phyloP scores from a whole-genome alignment of 1,140 invertebrate species.

The Rhagoletis zephyria region DNA sequence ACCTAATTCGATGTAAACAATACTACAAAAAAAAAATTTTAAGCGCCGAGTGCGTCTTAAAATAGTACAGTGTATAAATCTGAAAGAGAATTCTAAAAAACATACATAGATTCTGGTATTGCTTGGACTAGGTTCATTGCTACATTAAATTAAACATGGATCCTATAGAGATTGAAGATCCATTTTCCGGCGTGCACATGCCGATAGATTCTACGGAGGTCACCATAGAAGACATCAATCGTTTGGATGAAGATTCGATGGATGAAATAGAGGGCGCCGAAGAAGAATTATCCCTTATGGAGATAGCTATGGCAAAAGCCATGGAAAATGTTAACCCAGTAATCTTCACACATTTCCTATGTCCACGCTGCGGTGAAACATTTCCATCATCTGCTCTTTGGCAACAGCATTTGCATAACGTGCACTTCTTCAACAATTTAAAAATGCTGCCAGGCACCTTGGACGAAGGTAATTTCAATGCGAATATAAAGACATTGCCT shows the following conservation, averaged over 20 bases:
- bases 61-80: no score
- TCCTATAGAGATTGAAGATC: not conserved
- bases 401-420: slow-evolving; percentile 41
- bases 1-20: no score
- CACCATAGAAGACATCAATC: slow-evolving; percentile 16
- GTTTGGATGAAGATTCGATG: slow-evolving; percentile 5
- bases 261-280: not conserved
- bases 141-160: not conserved
- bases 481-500: not conserved
- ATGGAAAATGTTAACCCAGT: slow-evolving; percentile 29
- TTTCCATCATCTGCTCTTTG: not conserved
- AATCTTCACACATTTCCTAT: slow-evolving; percentile 14
- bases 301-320: slow-evolving; percentile 14
- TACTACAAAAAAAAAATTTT: no score
- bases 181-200: not conserved
- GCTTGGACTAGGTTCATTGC: no score
- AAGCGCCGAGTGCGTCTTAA: no score
- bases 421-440: slow-evolving; percentile 41
- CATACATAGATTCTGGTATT: no score
- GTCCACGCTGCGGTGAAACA: slow-evolving; percentile 35
- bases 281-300: slow-evolving; percentile 25
- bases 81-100: no score
- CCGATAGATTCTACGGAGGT: not conserved
- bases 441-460: not conserved
- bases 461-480: not conserved